Evolutionary conservation across 2,797 vertebrate genomes (phyloP).

Genomic region (Acanthornis magna): DNA sequence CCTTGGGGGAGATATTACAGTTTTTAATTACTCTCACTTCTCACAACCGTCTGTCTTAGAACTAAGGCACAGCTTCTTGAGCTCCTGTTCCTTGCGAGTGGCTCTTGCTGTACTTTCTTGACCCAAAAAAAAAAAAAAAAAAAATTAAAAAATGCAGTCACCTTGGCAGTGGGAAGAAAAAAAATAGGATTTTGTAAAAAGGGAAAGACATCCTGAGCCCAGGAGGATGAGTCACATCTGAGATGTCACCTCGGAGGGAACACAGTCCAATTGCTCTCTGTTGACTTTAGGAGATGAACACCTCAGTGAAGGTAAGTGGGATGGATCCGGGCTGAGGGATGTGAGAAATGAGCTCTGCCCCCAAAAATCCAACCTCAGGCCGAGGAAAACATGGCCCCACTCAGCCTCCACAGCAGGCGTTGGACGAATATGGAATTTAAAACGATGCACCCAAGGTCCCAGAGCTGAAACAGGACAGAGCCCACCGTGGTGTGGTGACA

Average conservation of each 20-base stretch:
- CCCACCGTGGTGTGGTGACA: neutral
- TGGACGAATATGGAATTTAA: fast-evolving
- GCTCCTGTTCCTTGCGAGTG: neutral
- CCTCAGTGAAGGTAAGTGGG: neutral
- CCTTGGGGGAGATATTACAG: neutral
- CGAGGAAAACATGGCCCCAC: neutral
- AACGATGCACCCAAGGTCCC: neutral
- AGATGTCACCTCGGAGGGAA: neutral
- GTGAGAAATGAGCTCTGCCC: neutral
- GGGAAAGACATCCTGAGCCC: neutral
- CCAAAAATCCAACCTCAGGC: fast-evolving
- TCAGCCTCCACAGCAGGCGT: neutral
- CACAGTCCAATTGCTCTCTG: neutral
- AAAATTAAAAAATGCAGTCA: neutral
- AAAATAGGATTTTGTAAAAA: neutral
- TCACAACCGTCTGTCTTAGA: neutral
- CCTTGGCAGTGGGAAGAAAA: neutral
- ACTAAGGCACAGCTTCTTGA: neutral
- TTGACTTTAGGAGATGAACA: neutral
- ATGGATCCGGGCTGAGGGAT: neutral
- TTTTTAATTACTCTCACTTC: slow-evolving; percentile 37
- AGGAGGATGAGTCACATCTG: slow-evolving; percentile 14
- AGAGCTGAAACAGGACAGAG: neutral
- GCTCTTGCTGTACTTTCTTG: neutral
- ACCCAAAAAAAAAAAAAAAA: neutral